Percentiles rank a stretch among this genome's conserved stretches.
Conservation (phyloP, 2,888 invertebrate species). For the Crioceris asparagi region DNA sequence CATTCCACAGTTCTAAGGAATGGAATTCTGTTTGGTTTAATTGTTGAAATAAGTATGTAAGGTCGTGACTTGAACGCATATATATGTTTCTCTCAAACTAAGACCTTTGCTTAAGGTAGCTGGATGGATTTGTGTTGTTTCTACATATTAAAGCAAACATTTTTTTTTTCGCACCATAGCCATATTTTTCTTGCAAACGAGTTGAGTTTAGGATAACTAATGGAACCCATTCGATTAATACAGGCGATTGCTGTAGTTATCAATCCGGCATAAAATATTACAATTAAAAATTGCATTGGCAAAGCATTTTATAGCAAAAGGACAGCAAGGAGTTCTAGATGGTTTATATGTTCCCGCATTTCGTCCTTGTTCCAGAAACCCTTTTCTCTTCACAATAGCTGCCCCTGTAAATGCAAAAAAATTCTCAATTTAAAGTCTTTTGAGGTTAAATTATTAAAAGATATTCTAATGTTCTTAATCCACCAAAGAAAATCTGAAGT, state of each 20-base stretch:
- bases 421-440: constrained; percentile 1
- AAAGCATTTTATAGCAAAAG: neutral
- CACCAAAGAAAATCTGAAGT: constrained; percentile 2
- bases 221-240: constrained; percentile 4
- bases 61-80: too few relatives aligned
- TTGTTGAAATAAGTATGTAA: too few relatives aligned
- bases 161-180: constrained; percentile 3
- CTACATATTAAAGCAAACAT: constrained; percentile 3
- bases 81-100: too few relatives aligned
- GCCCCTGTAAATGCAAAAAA: neutral
- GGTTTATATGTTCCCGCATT: constrained; percentile 1
- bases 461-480: neutral
- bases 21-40: too few relatives aligned
- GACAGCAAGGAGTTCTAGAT: constrained; percentile 4
- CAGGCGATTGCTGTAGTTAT: constrained; percentile 3
- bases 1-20: too few relatives aligned
- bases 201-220: constrained; percentile 2
- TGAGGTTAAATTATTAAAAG: neutral
- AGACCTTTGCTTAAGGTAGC: too few relatives aligned
- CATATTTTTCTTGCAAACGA: constrained; percentile 1
- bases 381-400: neutral
- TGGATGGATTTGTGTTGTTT: too few relatives aligned
- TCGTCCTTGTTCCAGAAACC: neutral
- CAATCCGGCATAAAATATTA: constrained; percentile 4
- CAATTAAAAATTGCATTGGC: neutral